phyloP scores from a whole-genome alignment of 2,888 invertebrate genomes.

The Ormyrus labotus region DNA sequence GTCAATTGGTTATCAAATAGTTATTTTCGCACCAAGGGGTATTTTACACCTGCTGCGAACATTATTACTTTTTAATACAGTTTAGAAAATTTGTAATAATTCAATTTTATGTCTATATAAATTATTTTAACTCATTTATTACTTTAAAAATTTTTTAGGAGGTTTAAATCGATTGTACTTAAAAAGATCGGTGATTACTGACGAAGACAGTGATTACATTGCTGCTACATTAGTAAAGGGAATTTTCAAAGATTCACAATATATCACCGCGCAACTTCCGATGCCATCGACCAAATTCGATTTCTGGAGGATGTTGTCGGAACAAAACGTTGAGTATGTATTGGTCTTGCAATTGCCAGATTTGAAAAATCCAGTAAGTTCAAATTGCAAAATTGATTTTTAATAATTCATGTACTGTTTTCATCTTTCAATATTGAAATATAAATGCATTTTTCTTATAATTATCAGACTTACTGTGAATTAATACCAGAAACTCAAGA shows the following conservation, averaged over 20 bases:
- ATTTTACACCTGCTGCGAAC: background rate
- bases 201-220: constrained; percentile 75
- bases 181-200: constrained; percentile 69
- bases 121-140: background rate
- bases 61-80: background rate
- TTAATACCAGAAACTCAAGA: constrained; percentile 63
- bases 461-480: constrained; percentile 65
- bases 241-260: constrained; percentile 69
- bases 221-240: constrained; percentile 75
- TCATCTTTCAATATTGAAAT: no score
- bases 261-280: constrained; percentile 76
- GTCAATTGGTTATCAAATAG: no score
- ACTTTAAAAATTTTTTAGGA: constrained; percentile 53
- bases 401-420: no score
- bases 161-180: constrained; percentile 69
- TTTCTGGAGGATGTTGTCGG: constrained; percentile 76
- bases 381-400: background rate
- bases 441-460: background rate
- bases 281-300: constrained; percentile 74
- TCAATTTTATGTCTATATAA: background rate
- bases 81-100: background rate
- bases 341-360: constrained; percentile 74
- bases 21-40: no score
- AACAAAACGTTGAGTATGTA: constrained; percentile 72
- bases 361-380: constrained; percentile 69